A percentile compares a stretch with the other conserved stretches of the same genome.
phyloP scores from a whole-genome alignment of 1,140 invertebrate genomes.

The Caenorhabditis tropicalis region DNA sequence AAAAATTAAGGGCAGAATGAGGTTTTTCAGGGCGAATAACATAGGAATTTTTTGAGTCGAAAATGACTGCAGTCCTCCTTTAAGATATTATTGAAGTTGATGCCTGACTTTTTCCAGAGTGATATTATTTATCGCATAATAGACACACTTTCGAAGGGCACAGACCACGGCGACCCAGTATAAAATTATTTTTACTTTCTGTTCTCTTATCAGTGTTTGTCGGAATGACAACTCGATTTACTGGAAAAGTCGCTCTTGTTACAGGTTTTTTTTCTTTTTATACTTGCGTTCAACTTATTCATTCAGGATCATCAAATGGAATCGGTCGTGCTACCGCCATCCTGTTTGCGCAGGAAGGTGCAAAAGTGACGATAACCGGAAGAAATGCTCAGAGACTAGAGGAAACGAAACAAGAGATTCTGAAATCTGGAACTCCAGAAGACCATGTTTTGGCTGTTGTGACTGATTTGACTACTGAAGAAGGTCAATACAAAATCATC shows the following conservation, averaged over 20 bases:
- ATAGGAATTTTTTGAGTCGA: background rate
- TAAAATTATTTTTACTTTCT: background rate
- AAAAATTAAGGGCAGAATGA: too few species aligned
- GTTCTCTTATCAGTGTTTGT: background rate
- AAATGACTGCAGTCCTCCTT: too few species aligned
- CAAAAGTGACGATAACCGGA: slow-evolving; percentile 79
- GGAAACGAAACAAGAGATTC: slow-evolving; percentile 27
- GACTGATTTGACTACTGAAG: slow-evolving; percentile 57
- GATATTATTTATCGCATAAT: background rate
- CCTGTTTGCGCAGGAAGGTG: slow-evolving; percentile 80
- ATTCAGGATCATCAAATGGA: slow-evolving; percentile 81
- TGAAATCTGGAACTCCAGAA: slow-evolving; percentile 32
- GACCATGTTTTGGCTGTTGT: slow-evolving; percentile 33
- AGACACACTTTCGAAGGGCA: background rate
- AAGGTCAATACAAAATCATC: slow-evolving; percentile 50
- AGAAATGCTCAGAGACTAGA: slow-evolving; percentile 75
- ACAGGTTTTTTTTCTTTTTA: background rate
- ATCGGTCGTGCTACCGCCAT: slow-evolving; percentile 83
- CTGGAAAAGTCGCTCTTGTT: background rate
- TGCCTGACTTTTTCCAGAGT: too few species aligned
- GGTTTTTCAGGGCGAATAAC: too few species aligned
- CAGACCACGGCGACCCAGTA: background rate
- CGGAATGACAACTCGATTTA: background rate
- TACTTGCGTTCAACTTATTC: background rate
- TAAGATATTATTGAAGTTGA: too few species aligned